phyloP scores from a whole-genome alignment of 2,113 vertebrate genomes.

The Peucedramus taeniatus region DNA sequence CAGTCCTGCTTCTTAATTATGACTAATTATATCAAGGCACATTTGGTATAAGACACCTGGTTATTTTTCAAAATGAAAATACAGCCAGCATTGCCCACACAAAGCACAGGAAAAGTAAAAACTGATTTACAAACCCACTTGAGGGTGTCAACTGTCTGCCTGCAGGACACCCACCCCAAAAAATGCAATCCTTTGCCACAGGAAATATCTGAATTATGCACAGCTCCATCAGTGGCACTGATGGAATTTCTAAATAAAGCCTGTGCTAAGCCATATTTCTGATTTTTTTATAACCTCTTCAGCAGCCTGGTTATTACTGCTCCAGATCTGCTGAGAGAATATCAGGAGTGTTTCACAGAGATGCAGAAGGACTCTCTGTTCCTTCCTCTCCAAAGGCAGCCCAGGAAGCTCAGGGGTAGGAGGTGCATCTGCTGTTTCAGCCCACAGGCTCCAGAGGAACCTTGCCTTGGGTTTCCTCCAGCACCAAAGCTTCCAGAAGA shows the following conservation, averaged over 20 bases:
- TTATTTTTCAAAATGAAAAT: background rate
- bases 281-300: background rate
- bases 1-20: background rate
- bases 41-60: background rate
- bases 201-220: background rate
- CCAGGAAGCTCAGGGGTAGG: background rate
- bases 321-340: background rate
- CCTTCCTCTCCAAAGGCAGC: background rate
- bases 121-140: background rate
- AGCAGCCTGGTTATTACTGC: background rate
- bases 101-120: background rate
- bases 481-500: background rate
- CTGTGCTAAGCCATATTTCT: background rate
- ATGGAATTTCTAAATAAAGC: background rate
- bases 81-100: background rate
- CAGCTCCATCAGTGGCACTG: background rate
- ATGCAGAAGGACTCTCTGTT: background rate
- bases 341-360: background rate
- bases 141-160: background rate
- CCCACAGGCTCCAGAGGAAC: background rate
- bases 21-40: background rate
- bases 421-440: background rate
- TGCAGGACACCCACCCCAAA: background rate
- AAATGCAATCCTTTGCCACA: background rate
- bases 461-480: background rate